Evolutionary conservation across 2,888 invertebrate genomes (phyloP), one percentile per base, ranked within the genome.

Genomic region (Diplazon laetatorius): DNA sequence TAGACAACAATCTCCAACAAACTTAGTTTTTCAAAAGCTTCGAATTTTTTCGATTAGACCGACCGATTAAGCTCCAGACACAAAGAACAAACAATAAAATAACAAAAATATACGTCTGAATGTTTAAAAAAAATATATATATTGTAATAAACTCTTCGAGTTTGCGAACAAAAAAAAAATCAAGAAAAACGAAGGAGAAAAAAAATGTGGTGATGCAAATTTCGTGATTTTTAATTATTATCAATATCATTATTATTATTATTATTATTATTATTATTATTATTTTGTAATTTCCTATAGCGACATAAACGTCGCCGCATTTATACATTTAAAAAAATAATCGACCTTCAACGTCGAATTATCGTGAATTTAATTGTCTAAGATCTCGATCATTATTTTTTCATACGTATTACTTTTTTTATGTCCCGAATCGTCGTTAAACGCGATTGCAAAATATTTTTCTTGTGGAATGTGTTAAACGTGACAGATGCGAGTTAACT

Each of bases 281-380:
- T 30, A 2, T 37, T 6, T 12, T 2, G 42, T 12, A 2, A 10
- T 42, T 42, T 42, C 10, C 10, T 12, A 37, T 37, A 42, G n/a
- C n/a, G 42, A 42, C 10, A 42, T 42, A 42, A 42, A 6, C n/a
- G 42, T 12, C 42, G 42, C n/a, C n/a, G n/a, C n/a, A n/a, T n/a
- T 30, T 30, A 30, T 30, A 6, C 30, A 30, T 30, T 30, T 30
- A 42, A 2, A 42, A 42, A n/a, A 42, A 37, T 9, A 30, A 35
- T 55, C 20, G 22, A 50, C 10, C 5, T 20, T 20, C 20, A 20
- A 18, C 10, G 30, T 30, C 14, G 55, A 57, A 55, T 9, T 66
- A 55, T 48, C 50, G 44, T n/a, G n/a, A n/a, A 30, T 77, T 77
- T 62, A n/a, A 62, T 72, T 72, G 68, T 25, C 30, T 68, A 77